phyloP scores from a whole-genome alignment of 2,888 invertebrate species.

The Xylocampa areola region DNA sequence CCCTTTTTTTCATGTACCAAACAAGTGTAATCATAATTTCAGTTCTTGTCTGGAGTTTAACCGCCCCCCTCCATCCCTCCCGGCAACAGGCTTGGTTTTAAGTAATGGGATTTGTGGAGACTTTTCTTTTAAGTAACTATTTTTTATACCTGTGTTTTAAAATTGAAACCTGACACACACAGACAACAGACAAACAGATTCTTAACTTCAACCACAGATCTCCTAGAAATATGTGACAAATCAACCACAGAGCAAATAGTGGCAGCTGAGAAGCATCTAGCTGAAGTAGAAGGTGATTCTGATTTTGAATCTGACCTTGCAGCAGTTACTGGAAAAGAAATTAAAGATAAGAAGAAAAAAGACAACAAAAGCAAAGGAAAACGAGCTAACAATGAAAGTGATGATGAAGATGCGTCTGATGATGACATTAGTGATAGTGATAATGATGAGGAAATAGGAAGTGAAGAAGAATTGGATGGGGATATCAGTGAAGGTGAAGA shows the following conservation, averaged over 20 bases:
- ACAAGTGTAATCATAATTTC: too few relatives aligned
- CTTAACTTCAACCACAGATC: constrained; percentile 81
- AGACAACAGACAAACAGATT: constrained; percentile 2
- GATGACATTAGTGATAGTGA: constrained; percentile 52
- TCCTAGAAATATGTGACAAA: constrained; percentile 93
- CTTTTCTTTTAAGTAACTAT: too few relatives aligned
- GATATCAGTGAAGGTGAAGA: constrained; percentile 44
- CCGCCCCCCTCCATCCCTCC: too few relatives aligned
- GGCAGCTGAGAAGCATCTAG: constrained; percentile 90
- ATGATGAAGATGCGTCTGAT: constrained; percentile 52
- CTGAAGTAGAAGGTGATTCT: constrained; percentile 88
- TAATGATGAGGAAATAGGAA: constrained; percentile 50
- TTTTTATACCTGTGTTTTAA: not conserved
- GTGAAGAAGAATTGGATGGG: constrained; percentile 38
- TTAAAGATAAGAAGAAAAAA: constrained; percentile 62
- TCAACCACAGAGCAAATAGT: constrained; percentile 91
- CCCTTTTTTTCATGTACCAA: too few relatives aligned
- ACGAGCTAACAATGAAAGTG: constrained; percentile 33
- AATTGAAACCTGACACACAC: not conserved
- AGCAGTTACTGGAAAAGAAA: constrained; percentile 86
- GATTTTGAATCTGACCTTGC: constrained; percentile 92
- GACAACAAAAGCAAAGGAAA: constrained; percentile 38
- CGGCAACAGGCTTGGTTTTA: too few relatives aligned
- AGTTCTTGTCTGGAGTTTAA: too few relatives aligned
- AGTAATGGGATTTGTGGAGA: too few relatives aligned